These are phyloP conservation scores for Chaetogeoica ovagalla DNA, from an alignment of 2,888 invertebrate genomes.

Conservation along the genomic window DNA sequence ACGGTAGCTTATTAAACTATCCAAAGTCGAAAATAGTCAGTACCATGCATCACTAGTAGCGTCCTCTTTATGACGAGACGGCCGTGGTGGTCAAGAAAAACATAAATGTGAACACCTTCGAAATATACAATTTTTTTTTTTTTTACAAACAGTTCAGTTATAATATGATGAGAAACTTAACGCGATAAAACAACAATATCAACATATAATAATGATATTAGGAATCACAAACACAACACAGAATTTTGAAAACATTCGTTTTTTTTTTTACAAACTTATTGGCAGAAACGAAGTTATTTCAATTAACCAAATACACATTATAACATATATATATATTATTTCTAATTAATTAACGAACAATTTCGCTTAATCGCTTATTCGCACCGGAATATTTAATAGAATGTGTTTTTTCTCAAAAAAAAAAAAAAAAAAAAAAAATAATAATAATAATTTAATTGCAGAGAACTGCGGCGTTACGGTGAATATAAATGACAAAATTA, in stretches of 20 bases:
- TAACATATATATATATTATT: too few species aligned
- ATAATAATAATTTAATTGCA: too few species aligned
- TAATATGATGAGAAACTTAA: background rate
- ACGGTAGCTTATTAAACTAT: too few species aligned
- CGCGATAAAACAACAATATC: background rate
- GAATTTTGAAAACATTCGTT: slow-evolving; percentile 11
- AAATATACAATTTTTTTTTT: too few species aligned
- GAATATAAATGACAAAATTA: background rate
- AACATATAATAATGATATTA: slow-evolving; percentile 6
- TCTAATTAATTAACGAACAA: slow-evolving; percentile 24
- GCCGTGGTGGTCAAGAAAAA: too few species aligned
- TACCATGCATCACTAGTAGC: too few species aligned
- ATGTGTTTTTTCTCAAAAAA: background rate
- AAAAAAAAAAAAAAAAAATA: background rate
- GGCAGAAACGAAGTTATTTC: background rate
- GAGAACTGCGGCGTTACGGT: too few species aligned
- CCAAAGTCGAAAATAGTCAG: too few species aligned
- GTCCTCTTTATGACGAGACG: too few species aligned
- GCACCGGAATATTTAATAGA: background rate
- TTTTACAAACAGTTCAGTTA: too few species aligned
- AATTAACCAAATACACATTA: too few species aligned
- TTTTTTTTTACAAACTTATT: slow-evolving; percentile 7
- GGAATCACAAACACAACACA: slow-evolving; percentile 11
- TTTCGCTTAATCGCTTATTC: slow-evolving; percentile 10
- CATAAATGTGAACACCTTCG: too few species aligned